These are phyloP conservation scores for Podilymbus podiceps DNA, from an alignment of 2,113 vertebrate genomes.

Conservation along the genomic window DNA sequence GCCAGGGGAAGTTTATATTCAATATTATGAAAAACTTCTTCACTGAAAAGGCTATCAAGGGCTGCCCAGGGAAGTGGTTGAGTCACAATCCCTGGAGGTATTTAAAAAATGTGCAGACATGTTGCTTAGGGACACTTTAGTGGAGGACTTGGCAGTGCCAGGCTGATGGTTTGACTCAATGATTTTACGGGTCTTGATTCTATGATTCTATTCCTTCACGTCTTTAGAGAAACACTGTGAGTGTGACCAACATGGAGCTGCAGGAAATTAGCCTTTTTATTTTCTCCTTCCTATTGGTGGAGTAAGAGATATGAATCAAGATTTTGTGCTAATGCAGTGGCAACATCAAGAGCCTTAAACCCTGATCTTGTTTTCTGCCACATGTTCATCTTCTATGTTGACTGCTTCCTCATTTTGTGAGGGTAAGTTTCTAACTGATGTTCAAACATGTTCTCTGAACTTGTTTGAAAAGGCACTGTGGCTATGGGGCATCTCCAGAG, in stretches of 20 bases:
- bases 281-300: background rate
- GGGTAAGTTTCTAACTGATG: background rate
- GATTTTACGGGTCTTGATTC: background rate
- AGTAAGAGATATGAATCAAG: background rate
- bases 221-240: background rate
- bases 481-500: background rate
- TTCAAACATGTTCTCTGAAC: background rate
- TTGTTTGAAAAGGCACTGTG: background rate
- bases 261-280: background rate
- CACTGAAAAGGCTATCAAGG: too few species aligned
- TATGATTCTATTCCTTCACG: background rate
- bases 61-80: background rate
- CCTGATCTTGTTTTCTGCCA: background rate
- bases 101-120: background rate
- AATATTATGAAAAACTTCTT: too few species aligned
- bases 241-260: background rate
- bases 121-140: background rate
- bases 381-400: background rate
- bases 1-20: too few species aligned
- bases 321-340: background rate
- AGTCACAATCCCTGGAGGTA: too few species aligned
- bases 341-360: background rate
- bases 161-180: background rate
- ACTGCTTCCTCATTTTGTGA: background rate
- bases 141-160: background rate